Evolutionary conservation across 2,888 invertebrate genomes (phyloP), one percentile per base, ranked within the genome.

Genomic region (Brachyopa scutellaris): DNA sequence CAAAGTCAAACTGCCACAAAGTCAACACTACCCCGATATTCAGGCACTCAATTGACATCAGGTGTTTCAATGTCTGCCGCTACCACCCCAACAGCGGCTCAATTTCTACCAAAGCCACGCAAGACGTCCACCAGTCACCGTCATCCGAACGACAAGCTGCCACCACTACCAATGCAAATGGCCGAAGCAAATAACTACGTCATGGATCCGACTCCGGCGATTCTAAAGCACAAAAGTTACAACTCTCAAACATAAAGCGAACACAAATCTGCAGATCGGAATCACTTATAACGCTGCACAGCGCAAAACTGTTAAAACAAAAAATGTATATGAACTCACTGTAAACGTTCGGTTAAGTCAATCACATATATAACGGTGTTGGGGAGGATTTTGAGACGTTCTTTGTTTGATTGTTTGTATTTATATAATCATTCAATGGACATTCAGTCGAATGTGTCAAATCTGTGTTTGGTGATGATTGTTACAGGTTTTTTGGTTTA

Each of bases 131-230:
- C 92, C 21, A 93, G 93, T 85, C 94, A 93, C 88, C 92, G 95
- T 86, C 95, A 96, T 92, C 95, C 95, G 72, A 94, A 95, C 85
- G 95, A 95, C 88, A 94, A 94, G 88, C 91, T 95, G 86, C 95
- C 95, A 85, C 95, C 94, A 83, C 91, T 93, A 85, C 93, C 93
- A 45, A 92, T 91, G 86, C 91, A 90, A 85, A 86, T 92, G 84
- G 94, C 94, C 72, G 92, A 93, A 89, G 94, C 94, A 38, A 95
- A 95, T 86, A 95, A 94, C 87, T 95, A 95, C 87, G 94, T 95
- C 85, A 89, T 88, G 89, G 90, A 88, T 87, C 87, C 86, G 64
- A 86, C 85, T 57, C 90, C 90, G 66, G 88, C 89, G 51, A 85
- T 87, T 77, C 86, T 88, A 59, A 90, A 89, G 84, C 90, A 90